Conservation (phyloP, 2,797 vertebrate species). For the Astyanax mexicanus region DNA sequence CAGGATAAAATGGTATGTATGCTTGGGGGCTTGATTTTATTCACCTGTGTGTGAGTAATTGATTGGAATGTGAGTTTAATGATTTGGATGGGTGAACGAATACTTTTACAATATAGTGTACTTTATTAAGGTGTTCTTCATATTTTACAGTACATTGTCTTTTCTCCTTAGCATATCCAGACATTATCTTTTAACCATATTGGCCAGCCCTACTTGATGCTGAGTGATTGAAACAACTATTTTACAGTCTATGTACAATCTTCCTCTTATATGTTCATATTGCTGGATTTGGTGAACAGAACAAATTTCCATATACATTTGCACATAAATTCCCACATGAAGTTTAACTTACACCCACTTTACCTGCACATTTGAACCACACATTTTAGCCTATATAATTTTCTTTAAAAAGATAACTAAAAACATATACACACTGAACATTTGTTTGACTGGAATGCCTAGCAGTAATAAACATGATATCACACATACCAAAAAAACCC, state of each 20-base stretch:
- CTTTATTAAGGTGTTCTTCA: no score
- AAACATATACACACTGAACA: slow-evolving; percentile 7
- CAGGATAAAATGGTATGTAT: no score
- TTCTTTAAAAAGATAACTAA: not conserved
- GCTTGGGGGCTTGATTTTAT: no score
- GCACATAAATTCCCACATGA: not conserved
- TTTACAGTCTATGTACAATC: not conserved
- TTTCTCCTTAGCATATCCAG: no score
- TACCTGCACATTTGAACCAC: slow-evolving; percentile 4
- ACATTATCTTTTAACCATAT: no score
- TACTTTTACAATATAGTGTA: no score
- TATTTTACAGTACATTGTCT: no score
- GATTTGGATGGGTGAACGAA: no score
- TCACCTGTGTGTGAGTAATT: no score
- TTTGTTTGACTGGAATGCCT: slow-evolving; percentile 61
- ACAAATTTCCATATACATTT: not conserved
- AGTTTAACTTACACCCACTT: not conserved
- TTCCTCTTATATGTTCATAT: not conserved
- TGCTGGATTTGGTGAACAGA: not conserved
- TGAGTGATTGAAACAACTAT: not conserved
- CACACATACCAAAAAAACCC: slow-evolving; percentile 70
- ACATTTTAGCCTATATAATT: not conserved
- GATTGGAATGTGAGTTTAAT: no score
- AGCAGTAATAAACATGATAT: slow-evolving; percentile 72
- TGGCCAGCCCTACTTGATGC: no score